Evolutionary conservation across 2,888 invertebrate genomes (phyloP).

Genomic region (Glaucopsyche alexis): DNA sequence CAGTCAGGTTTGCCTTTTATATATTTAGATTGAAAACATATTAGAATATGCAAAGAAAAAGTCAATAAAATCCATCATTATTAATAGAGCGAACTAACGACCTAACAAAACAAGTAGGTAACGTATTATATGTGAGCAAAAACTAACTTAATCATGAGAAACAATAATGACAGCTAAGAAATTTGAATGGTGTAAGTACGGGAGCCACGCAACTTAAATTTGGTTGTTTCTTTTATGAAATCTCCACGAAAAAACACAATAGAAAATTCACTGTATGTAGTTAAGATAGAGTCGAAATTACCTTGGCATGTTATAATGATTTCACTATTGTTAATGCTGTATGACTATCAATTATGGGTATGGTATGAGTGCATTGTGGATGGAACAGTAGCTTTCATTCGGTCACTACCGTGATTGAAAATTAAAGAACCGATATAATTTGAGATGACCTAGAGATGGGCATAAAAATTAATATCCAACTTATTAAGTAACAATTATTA

Average conservation of each 20-base stretch:
- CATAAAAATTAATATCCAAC: not conserved
- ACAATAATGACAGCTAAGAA: constrained; percentile 78
- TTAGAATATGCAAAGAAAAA: too few relatives aligned
- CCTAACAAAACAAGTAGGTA: constrained; percentile 1
- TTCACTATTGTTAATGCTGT: constrained; percentile 75
- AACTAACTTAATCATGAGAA: constrained; percentile 80
- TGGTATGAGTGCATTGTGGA: constrained; percentile 73
- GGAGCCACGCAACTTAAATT: constrained; percentile 77
- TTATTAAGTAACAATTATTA: too few relatives aligned
- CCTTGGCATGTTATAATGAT: constrained; percentile 49
- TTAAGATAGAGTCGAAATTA: constrained; percentile 47
- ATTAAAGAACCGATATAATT: constrained; percentile 79
- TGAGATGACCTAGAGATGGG: constrained; percentile 65
- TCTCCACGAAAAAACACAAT: constrained; percentile 42
- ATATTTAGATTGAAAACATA: too few relatives aligned
- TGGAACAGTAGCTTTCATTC: constrained; percentile 75
- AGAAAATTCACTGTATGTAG: constrained; percentile 46
- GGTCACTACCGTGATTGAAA: constrained; percentile 72
- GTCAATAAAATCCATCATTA: not conserved
- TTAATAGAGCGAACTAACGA: not conserved
- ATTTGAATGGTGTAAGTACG: constrained; percentile 76
- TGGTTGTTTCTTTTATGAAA: constrained; percentile 69
- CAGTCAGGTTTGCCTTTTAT: too few relatives aligned
- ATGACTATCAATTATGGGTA: constrained; percentile 78
- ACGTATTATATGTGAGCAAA: constrained; percentile 70